Base-by-base conservation (phyloP, 37 sponge, comb jelly and placozoan genomes). In the Geodia barretti region DNA sequence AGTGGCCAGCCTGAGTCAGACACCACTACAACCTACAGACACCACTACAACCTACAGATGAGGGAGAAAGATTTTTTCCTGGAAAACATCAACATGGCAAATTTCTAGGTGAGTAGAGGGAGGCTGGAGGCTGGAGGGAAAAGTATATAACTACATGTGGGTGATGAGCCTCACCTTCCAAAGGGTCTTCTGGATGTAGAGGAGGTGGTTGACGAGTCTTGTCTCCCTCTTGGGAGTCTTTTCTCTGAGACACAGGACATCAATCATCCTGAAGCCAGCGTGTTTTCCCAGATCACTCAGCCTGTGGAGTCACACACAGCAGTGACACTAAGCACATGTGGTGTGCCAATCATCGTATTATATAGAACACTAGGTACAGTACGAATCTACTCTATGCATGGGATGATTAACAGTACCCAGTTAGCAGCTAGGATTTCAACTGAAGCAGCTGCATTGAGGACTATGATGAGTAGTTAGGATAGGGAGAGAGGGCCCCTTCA, bases 241-340 rank as follows among this genome's bases (percentile, higher is more conserved):
- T 76, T 98, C 98, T 21, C 96, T 79, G 74, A 84, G 34, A 69
- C 81, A 89, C 35, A 95, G 78, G 26, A 93, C 68, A 73, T 98
- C 98, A 20, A 97, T 83, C 87, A 97, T 84, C 30, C 93, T 85
- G 43, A 87, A 84, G 14, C 98, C 98, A 31, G 95, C 94, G 54
- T 95, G 90, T 25, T 89, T 90, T 0, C 98, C 98, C 26, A 97
- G 41, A 40, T 94, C 90, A 36, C 91, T 73, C 26, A 97, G 81
- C 65, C 94, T 93, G 35, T 24, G 37, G 1, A 35, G 20, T 7
- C 73, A 81, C 82, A 81, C 62, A 71, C 72, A 61, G n/a, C n/a
- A n/a, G n/a, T n/a, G n/a, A n/a, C n/a, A n/a, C n/a, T n/a, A n/a
- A n/a, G n/a, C n/a, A n/a, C n/a, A n/a, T n/a, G n/a, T n/a, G n/a